A percentile compares a stretch with the other conserved stretches of the same genome.
phyloP scores from a whole-genome alignment of 2,888 invertebrate genomes.

The Agrotis puta region DNA sequence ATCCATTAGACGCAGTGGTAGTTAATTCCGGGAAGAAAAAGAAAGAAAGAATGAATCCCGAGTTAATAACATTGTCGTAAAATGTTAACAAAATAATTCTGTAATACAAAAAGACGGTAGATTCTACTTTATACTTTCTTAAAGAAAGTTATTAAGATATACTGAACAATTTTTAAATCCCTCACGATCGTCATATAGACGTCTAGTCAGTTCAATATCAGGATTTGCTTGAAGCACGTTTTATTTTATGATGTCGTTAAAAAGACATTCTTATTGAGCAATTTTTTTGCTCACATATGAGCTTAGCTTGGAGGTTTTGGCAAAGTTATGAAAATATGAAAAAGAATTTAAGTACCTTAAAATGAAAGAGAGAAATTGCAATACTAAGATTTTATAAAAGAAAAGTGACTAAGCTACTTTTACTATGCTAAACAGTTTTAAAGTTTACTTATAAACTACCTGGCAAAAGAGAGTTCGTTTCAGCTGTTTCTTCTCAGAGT shows the following conservation, averaged over 20 bases:
- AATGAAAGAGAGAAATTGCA: neutral
- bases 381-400: neutral
- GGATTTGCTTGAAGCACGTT: slow-evolving; percentile 19
- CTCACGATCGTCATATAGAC: slow-evolving; percentile 35
- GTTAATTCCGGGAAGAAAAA: too few species aligned
- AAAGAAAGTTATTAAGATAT: neutral
- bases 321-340: neutral
- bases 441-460: neutral
- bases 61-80: too few species aligned
- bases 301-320: slow-evolving; percentile 1
- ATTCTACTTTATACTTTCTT: neutral
- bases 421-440: too few species aligned
- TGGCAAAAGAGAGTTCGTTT: neutral
- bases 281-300: slow-evolving; percentile 14
- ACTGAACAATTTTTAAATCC: slow-evolving; percentile 16
- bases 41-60: too few species aligned
- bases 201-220: slow-evolving; percentile 53
- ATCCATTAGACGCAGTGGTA: too few species aligned
- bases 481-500: too few species aligned
- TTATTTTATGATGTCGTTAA: slow-evolving; percentile 26
- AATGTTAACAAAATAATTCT: neutral
- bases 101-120: neutral
- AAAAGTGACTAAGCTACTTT: neutral
- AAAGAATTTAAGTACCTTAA: neutral
- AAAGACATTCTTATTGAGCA: slow-evolving; percentile 18